Conservation (phyloP, 1,140 invertebrate species). For the Bradynema listronoti region DNA sequence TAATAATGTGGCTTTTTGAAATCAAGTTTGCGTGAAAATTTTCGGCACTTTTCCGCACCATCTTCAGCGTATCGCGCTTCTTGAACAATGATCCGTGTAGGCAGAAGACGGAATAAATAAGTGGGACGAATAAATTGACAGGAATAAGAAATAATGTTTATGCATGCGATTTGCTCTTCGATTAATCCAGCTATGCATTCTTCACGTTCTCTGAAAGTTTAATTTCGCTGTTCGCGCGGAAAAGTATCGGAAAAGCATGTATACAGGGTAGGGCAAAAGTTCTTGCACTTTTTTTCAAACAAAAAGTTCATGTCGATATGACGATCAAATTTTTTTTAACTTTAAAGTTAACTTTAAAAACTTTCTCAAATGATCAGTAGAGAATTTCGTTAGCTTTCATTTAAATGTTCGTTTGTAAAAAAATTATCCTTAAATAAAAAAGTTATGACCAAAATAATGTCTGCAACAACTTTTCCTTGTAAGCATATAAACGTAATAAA, state of each 20-base stretch:
- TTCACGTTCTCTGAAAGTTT: slow-evolving; percentile 43
- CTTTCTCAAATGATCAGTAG: not conserved
- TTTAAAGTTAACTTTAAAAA: not conserved
- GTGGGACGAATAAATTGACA: slow-evolving; percentile 47
- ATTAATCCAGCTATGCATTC: slow-evolving; percentile 46
- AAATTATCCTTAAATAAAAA: not conserved
- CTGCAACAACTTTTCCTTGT: not conserved
- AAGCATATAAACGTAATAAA: not conserved
- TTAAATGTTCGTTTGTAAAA: not conserved
- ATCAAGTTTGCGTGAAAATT: slow-evolving; percentile 41
- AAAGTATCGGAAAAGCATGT: slow-evolving; percentile 2
- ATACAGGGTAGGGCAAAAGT: no score
- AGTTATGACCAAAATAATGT: slow-evolving; percentile 10
- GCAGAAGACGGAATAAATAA: slow-evolving; percentile 41
- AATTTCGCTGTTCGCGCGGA: not conserved
- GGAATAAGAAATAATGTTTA: slow-evolving; percentile 37
- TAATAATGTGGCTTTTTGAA: no score
- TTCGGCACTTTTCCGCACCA: slow-evolving; percentile 47
- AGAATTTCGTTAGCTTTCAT: slow-evolving; percentile 2
- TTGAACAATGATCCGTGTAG: slow-evolving; percentile 46
- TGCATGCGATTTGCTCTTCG: slow-evolving; percentile 46
- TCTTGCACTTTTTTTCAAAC: no score
- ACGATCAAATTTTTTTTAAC: not conserved
- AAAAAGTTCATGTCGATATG: slow-evolving; percentile 7
- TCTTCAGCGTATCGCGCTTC: slow-evolving; percentile 49